A percentile compares a stretch with the other conserved stretches of the same genome.
phyloP scores from a whole-genome alignment of 2,888 invertebrate genomes.

The Sturmia bella region DNA sequence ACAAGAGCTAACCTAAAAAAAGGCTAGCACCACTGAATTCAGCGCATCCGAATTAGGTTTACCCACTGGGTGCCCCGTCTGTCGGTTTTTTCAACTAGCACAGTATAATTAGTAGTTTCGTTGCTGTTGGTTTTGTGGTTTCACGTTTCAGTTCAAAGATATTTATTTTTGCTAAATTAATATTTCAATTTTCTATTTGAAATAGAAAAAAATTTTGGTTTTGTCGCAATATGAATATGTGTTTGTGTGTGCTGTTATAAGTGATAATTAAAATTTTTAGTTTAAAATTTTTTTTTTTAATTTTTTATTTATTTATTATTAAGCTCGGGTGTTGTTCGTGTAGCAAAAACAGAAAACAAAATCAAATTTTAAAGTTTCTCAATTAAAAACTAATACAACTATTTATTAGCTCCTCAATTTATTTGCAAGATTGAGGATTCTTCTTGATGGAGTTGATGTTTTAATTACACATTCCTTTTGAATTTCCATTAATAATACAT shows the following conservation, averaged over 20 bases:
- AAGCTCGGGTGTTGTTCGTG: conserved; percentile 59
- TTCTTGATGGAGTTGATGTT: background rate
- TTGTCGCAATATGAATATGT: conserved; percentile 6
- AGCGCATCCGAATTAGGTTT: too few relatives aligned
- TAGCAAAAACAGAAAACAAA: conserved; percentile 22
- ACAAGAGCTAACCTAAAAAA: too few relatives aligned
- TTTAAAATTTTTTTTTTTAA: too few relatives aligned
- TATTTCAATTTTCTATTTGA: conserved; percentile 34
- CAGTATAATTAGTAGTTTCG: conserved; percentile 21
- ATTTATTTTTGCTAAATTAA: conserved; percentile 29
- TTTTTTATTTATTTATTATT: conserved; percentile 25
- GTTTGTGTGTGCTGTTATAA: too few relatives aligned
- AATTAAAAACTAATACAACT: conserved; percentile 13
- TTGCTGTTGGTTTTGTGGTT: conserved; percentile 8
- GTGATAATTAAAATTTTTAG: too few relatives aligned
- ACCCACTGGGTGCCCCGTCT: too few relatives aligned
- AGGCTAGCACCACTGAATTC: too few relatives aligned
- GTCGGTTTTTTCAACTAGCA: too few relatives aligned
- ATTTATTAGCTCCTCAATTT: conserved; percentile 17
- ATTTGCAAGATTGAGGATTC: conserved; percentile 39
- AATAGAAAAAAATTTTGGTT: conserved; percentile 24
- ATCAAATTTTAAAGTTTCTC: conserved; percentile 18
- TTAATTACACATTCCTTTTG: conserved; percentile 49
- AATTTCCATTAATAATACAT: conserved; percentile 21
- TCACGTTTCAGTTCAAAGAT: background rate